These are phyloP conservation scores for Smutsia temminckii DNA, from an alignment of 2,797 vertebrate genomes.

Conservation along the genomic window DNA sequence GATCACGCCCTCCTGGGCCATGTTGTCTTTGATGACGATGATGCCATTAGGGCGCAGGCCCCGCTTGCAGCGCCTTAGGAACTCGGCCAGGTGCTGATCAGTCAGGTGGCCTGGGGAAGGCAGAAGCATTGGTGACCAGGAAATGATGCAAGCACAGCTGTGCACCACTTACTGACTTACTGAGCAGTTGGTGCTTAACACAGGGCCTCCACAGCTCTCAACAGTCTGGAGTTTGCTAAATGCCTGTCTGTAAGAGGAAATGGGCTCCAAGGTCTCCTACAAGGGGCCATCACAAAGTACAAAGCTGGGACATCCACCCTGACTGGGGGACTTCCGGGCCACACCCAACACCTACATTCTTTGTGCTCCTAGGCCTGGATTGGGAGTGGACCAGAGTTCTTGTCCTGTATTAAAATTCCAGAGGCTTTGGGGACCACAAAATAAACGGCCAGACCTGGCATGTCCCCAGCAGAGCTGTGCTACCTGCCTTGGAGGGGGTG, in stretches of 20 bases:
- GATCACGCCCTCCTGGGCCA: constrained; percentile 94
- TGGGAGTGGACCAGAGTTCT: accelerated
- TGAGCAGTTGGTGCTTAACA: not conserved
- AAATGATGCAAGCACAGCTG: accelerated
- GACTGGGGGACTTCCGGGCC: accelerated
- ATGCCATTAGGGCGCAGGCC: constrained; percentile 92
- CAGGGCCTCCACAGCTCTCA: not conserved
- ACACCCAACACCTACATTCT: accelerated
- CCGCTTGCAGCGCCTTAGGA: constrained; percentile 90
- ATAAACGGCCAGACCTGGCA: not conserved
- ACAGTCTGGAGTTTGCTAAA: not conserved
- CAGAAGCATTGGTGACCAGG: not conserved
- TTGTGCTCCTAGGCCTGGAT: not conserved
- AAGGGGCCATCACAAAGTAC: not conserved
- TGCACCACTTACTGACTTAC: accelerated
- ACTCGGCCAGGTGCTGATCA: constrained; percentile 92
- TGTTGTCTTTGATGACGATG: constrained; percentile 97
- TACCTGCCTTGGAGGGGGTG: not conserved
- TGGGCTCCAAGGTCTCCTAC: not conserved
- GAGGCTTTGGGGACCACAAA: not conserved
- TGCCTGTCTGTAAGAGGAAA: not conserved
- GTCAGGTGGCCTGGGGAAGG: constrained; percentile 92
- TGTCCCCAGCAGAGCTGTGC: not conserved
- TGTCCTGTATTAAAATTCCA: not conserved
- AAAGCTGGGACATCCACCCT: not conserved